phyloP scores from a whole-genome alignment of 2,888 invertebrate species.

The Pristionchus exspectatus region DNA sequence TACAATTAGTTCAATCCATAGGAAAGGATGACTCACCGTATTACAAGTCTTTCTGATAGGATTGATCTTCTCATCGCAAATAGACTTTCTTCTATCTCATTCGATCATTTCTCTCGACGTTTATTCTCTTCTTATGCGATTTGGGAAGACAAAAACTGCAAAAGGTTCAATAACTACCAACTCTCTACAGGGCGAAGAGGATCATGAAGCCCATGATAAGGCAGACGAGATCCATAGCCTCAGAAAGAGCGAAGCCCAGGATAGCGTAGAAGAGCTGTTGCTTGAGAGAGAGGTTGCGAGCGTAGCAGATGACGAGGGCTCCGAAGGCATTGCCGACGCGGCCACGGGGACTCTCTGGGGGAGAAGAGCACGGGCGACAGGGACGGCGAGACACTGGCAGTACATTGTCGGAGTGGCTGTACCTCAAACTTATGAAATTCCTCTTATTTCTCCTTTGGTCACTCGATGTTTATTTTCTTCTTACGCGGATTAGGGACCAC shows the following conservation, averaged over 20 bases:
- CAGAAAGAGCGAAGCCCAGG: conserved; percentile 95
- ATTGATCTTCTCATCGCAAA: conserved; percentile 32
- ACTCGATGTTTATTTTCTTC: too few relatives aligned
- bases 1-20: too few relatives aligned
- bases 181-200: conserved; percentile 91
- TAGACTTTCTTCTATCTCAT: background rate
- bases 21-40: background rate
- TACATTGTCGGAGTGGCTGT: too few relatives aligned
- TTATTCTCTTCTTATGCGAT: too few relatives aligned
- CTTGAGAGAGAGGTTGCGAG: conserved; percentile 95
- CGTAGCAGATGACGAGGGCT: conserved; percentile 96
- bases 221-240: conserved; percentile 99
- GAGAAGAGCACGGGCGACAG: too few relatives aligned
- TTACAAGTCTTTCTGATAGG: conserved; percentile 22
- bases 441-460: conserved; percentile 17
- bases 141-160: too few relatives aligned
- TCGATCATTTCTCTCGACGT: background rate
- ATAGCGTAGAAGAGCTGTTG: conserved; percentile 99
- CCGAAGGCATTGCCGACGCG: conserved; percentile 92
- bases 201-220: conserved; percentile 99
- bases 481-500: too few relatives aligned
- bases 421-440: background rate
- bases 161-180: too few relatives aligned
- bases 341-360: conserved; percentile 63
- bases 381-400: too few relatives aligned